Base-by-base conservation (phyloP, 2,888 invertebrate species). In the Poecilus cupreus region DNA sequence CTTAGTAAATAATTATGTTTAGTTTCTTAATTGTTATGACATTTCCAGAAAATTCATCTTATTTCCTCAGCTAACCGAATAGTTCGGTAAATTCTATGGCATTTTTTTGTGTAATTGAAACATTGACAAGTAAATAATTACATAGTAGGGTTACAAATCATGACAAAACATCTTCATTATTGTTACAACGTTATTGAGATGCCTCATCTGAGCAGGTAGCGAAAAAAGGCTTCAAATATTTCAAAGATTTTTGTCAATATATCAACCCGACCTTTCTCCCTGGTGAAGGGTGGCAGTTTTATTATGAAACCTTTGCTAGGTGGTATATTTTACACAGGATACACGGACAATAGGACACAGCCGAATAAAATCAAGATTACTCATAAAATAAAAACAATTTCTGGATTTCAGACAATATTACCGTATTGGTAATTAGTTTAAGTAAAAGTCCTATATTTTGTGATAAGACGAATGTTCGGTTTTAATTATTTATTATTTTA, bases 221-320 rank as follows among this genome's bases (percentile, higher is more conserved):
- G 46, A 46, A 46, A 46, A 51, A 10, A 51, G 46, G 46, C 46
- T 46, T 46, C 46, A 51, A 51, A 51, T 51, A 51, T 51, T 18
- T 51, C 51, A 51, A 18, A 51, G 51, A 51, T 13, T 51, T 18
- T 51, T 18, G 51, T 13, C 51, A 51, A 18, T 51, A 51, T 13
- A 51, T 51, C 18, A 51, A 13, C 8, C 8, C 3, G 20, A 18
- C 51, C 51, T 51, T 18, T 51, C 51, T 51, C 18, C 8, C 2
- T 0, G 18, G 10, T 8, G 3, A 51, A 51, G 18, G 51, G 51
- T 51, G 51, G 51, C 51, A 51, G 18, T 16, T 51, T 51, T 51
- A 51, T 51, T 13, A 51, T 18, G 51, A 13, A 51, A 18, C n/a
- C 46, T 18, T 51, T 51, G 1, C 6, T 13, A 13, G 16, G 51